phyloP scores from a whole-genome alignment of 2,888 invertebrate genomes.

The Lasioglossum zephyrum region DNA sequence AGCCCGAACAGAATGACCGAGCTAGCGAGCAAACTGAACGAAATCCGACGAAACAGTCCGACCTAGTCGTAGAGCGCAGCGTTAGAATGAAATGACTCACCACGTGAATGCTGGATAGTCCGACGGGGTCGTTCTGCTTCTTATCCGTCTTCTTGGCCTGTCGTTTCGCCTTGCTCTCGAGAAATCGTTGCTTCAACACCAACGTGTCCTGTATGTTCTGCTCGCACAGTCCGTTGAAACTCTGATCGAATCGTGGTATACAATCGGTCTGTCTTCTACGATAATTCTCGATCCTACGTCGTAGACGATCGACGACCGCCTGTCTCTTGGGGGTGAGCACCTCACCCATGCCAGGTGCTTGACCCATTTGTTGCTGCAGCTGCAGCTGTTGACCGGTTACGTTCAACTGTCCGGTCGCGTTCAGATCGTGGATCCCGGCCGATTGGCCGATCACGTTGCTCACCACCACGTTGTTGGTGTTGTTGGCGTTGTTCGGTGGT shows the following conservation, averaged over 20 bases:
- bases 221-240: conserved; percentile 94
- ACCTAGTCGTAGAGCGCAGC: conserved; percentile 19
- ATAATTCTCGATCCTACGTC: conserved; percentile 94
- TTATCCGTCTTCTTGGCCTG: conserved; percentile 91
- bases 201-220: conserved; percentile 96
- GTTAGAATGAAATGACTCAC: conserved; percentile 74
- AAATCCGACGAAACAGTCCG: conserved; percentile 1
- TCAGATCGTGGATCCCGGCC: conserved; percentile 84
- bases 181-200: conserved; percentile 94
- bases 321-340: conserved; percentile 92
- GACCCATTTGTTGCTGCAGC: conserved; percentile 83
- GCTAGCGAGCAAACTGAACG: not conserved
- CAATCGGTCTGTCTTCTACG: conserved; percentile 94
- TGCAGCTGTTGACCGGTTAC: conserved; percentile 79
- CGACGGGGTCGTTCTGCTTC: conserved; percentile 88
- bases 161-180: conserved; percentile 95
- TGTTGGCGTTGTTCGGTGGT: conserved; percentile 76
- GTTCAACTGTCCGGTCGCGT: conserved; percentile 8
- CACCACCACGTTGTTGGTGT: conserved; percentile 85
- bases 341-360: conserved; percentile 86
- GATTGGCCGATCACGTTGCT: conserved; percentile 87
- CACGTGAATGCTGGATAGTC: conserved; percentile 84
- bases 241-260: conserved; percentile 94
- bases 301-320: conserved; percentile 93
- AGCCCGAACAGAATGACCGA: not conserved